A percentile compares a stretch with the other conserved stretches of the same genome.
These are phyloP conservation scores for Lates calcarifer DNA, from an alignment of 2,113 vertebrate genomes.

Conservation along the genomic window DNA sequence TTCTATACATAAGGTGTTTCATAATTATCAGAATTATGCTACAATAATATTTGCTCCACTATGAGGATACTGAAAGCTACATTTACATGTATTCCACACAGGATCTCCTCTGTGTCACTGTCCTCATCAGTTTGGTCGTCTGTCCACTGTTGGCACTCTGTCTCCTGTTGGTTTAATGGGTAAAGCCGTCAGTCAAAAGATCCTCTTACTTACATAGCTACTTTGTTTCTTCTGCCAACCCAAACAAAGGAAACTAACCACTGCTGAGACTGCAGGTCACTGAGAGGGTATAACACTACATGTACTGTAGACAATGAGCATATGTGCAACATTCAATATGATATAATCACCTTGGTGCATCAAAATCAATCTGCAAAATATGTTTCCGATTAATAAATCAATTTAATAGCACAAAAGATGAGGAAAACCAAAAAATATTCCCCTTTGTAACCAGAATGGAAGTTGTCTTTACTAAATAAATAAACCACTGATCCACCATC, in stretches of 20 bases:
- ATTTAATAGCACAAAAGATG: background rate
- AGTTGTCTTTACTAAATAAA: background rate
- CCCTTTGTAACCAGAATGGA: no score
- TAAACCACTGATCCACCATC: background rate
- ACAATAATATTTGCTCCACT: background rate
- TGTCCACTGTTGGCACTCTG: constrained; percentile 89
- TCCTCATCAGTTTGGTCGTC: constrained; percentile 91
- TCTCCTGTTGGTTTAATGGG: constrained; percentile 84
- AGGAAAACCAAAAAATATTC: background rate
- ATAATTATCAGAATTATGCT: background rate
- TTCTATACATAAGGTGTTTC: background rate
- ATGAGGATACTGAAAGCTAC: background rate
- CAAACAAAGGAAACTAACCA: constrained; percentile 6
- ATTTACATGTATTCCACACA: constrained; percentile 89
- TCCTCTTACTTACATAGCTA: constrained; percentile 13
- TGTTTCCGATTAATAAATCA: background rate
- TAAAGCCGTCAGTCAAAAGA: constrained; percentile 28
- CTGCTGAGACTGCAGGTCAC: background rate
- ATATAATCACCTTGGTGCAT: background rate
- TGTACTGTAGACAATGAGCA: background rate
- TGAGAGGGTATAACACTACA: background rate
- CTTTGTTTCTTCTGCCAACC: constrained; percentile 9
- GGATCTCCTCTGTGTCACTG: constrained; percentile 90
- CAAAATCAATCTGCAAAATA: background rate
- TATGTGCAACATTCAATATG: background rate